Evolutionary conservation across 2,888 invertebrate species (phyloP).

Genomic region (Netelia virgata): DNA sequence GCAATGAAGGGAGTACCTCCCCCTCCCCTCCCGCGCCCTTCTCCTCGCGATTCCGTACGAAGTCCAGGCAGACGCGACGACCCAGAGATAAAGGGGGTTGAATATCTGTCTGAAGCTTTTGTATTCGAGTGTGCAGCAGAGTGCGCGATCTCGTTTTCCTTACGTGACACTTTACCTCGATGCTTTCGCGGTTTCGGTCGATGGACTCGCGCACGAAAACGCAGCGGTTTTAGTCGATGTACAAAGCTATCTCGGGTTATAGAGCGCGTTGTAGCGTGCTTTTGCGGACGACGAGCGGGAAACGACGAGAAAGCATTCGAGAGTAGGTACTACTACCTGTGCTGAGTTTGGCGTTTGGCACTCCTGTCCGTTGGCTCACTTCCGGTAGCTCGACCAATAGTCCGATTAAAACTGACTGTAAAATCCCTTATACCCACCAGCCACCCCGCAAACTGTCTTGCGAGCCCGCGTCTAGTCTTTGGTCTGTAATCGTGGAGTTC

Average conservation of each 20-base stretch:
- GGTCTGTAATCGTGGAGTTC: constrained; percentile 6
- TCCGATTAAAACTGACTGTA: constrained; percentile 81
- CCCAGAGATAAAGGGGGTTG: constrained; percentile 24
- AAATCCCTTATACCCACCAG: constrained; percentile 73
- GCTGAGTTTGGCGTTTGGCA: constrained; percentile 67
- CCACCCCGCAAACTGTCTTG: constrained; percentile 10
- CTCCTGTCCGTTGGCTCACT: constrained; percentile 15
- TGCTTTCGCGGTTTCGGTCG: background rate
- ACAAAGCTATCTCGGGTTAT: constrained; percentile 12
- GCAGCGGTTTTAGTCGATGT: background rate
- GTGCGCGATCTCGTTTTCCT: constrained; percentile 23
- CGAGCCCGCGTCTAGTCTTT: constrained; percentile 43
- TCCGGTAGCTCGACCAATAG: constrained; percentile 71
- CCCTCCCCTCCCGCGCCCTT: too few species aligned
- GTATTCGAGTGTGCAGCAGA: constrained; percentile 4
- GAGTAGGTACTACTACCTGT: constrained; percentile 59
- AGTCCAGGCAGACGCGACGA: background rate
- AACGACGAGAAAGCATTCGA: constrained; percentile 66
- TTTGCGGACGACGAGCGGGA: constrained; percentile 22
- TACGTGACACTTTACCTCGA: constrained; percentile 11
- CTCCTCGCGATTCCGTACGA: background rate
- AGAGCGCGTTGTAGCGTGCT: background rate
- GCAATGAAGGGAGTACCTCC: background rate
- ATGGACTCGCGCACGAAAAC: constrained; percentile 1
- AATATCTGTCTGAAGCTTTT: constrained; percentile 14